Conservation (phyloP, 2,888 invertebrate species). For the Drosophila vallismaia region DNA sequence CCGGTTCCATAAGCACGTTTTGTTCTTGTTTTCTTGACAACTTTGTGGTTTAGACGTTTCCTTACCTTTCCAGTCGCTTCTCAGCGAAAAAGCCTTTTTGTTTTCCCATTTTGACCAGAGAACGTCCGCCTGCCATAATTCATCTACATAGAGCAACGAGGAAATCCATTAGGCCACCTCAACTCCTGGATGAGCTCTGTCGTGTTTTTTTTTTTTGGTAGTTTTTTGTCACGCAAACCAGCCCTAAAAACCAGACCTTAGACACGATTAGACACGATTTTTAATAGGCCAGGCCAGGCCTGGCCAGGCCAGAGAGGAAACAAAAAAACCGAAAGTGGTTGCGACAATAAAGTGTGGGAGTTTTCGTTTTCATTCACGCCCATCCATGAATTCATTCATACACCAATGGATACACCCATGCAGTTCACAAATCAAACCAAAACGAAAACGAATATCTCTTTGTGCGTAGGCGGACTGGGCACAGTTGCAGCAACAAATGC, state of each 20-base stretch:
- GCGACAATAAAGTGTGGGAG: constrained; percentile 45
- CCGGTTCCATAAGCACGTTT: constrained; percentile 24
- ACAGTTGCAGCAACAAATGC: constrained; percentile 12
- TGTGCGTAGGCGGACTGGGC: constrained; percentile 29
- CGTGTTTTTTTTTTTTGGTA: constrained; percentile 16
- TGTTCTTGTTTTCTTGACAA: constrained; percentile 16
- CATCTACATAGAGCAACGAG: constrained; percentile 16
- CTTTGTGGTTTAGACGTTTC: constrained; percentile 38
- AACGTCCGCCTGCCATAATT: constrained; percentile 15
- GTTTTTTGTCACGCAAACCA: constrained; percentile 23
- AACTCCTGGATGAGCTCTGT: constrained; percentile 56
- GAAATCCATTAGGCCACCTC: constrained; percentile 43
- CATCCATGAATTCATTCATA: constrained; percentile 67
- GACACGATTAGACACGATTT: constrained; percentile 54
- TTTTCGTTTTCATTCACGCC: constrained; percentile 38
- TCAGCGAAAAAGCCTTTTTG: constrained; percentile 17
- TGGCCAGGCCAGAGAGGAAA: neutral
- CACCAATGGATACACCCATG: constrained; percentile 57
- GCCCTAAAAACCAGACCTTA: constrained; percentile 18
- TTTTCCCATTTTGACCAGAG: constrained; percentile 4
- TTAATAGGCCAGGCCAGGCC: constrained; percentile 45
- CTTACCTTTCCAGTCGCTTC: constrained; percentile 8
- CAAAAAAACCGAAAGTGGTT: constrained; percentile 47
- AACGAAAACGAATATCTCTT: constrained; percentile 63
- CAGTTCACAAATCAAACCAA: constrained; percentile 30